Conservation (phyloP, 2,113 vertebrate species). For the Eulacestoma nigropectus region DNA sequence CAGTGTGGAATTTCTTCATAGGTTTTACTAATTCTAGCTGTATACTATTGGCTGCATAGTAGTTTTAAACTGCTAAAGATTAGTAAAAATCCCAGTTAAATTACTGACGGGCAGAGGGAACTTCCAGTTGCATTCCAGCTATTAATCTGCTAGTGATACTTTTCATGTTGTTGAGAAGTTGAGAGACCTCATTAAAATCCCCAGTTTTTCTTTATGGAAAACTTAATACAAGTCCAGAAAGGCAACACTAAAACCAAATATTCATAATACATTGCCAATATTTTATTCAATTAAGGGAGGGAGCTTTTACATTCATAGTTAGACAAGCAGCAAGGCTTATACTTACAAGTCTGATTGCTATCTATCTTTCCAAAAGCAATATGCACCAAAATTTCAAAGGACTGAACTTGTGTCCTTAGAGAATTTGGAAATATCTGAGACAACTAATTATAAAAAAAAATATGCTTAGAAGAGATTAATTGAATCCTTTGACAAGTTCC, state of each 20-base stretch:
- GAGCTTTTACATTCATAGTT: neutral
- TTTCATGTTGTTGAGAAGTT: neutral
- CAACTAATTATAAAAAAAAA: neutral
- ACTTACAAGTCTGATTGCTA: neutral
- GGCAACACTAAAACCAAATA: neutral
- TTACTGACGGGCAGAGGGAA: neutral
- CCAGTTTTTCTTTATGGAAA: neutral
- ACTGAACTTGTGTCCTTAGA: neutral
- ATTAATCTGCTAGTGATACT: slow-evolving; percentile 6
- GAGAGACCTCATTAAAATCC: neutral
- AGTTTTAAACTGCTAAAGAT: slow-evolving; percentile 22
- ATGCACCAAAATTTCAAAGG: neutral
- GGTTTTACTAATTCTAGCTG: slow-evolving; percentile 28
- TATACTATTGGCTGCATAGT: neutral
- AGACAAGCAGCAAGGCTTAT: neutral
- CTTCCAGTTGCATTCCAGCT: neutral
- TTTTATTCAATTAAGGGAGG: neutral
- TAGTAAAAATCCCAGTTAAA: slow-evolving; percentile 28
- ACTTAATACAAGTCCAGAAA: neutral
- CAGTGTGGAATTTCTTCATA: slow-evolving; percentile 26
- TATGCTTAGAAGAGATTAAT: neutral
- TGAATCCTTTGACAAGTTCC: neutral
- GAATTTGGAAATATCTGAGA: neutral
- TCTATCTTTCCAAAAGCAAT: neutral
- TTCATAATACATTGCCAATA: neutral